Evolutionary conservation across 2,888 invertebrate species (phyloP).

Genomic region (Phanerotoma sp.): DNA sequence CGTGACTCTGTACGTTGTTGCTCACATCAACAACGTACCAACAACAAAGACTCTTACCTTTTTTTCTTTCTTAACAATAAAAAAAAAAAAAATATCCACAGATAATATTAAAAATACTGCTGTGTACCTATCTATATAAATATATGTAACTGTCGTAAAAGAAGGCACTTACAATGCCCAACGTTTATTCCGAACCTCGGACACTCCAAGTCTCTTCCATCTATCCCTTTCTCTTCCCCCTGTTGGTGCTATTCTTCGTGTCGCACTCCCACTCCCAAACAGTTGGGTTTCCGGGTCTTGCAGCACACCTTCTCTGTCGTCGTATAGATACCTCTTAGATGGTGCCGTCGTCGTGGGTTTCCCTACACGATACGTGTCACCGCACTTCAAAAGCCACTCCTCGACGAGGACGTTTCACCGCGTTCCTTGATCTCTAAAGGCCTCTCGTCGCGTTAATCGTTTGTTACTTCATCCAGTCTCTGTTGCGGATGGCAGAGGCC

Average conservation of each 20-base stretch:
- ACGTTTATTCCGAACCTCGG: constrained; percentile 11
- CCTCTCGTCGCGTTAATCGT: constrained; percentile 19
- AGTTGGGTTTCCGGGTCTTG: constrained; percentile 33
- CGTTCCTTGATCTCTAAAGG: constrained; percentile 15
- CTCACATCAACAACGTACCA: constrained; percentile 2
- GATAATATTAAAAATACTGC: background rate
- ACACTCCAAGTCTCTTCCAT: constrained; percentile 16
- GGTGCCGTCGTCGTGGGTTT: constrained; percentile 10
- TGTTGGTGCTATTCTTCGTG: constrained; percentile 18
- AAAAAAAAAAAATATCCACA: no score
- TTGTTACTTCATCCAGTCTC: background rate
- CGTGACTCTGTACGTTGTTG: constrained; percentile 10
- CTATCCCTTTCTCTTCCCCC: constrained; percentile 10
- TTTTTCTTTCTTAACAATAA: background rate
- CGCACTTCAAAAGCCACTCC: constrained; percentile 24
- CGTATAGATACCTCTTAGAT: background rate
- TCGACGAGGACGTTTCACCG: constrained; percentile 14
- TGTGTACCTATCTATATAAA: background rate
- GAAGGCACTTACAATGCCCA: constrained; percentile 5
- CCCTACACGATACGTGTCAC: constrained; percentile 24
- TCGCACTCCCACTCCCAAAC: constrained; percentile 13
- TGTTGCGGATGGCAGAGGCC: constrained; percentile 37
- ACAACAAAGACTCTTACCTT: background rate
- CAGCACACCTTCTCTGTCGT: constrained; percentile 28
- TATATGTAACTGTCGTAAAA: background rate